A percentile compares a stretch with the other conserved stretches of the same genome.
Evolutionary conservation across 2,888 invertebrate species (phyloP).

Genomic region (Mesorhabditis sp.): DNA sequence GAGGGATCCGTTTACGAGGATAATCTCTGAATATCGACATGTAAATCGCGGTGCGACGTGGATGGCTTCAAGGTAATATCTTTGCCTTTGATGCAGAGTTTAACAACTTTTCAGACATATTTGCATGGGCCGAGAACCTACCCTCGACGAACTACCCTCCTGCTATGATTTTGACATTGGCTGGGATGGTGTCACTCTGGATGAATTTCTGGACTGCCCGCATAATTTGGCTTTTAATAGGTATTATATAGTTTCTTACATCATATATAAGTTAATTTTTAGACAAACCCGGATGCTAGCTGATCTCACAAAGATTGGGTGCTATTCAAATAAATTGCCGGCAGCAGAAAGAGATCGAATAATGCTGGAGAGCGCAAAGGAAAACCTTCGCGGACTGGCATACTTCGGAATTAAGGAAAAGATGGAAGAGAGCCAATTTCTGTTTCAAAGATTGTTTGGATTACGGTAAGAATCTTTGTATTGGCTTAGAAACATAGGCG

Average conservation of each 20-base stretch:
- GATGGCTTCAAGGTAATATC: conserved; percentile 31
- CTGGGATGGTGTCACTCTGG: conserved; percentile 76
- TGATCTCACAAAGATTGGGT: conserved; percentile 86
- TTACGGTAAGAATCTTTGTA: conserved; percentile 61
- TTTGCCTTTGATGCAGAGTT: background rate
- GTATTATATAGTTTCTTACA: conserved; percentile 10
- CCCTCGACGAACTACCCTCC: conserved; percentile 75
- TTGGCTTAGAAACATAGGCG: conserved; percentile 71
- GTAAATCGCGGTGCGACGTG: conserved; percentile 72
- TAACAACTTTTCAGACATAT: conserved; percentile 45
- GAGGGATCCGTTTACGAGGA: conserved; percentile 85
- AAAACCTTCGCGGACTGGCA: conserved; percentile 71
- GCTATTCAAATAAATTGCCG: conserved; percentile 67
- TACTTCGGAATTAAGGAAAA: conserved; percentile 94
- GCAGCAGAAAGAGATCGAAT: conserved; percentile 61
- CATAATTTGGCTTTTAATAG: conserved; percentile 91
- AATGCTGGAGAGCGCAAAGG: conserved; percentile 88
- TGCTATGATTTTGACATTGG: conserved; percentile 60
- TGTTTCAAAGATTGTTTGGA: conserved; percentile 89
- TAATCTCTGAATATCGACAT: conserved; percentile 92
- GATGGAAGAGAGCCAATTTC: conserved; percentile 69
- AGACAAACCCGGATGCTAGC: conserved; percentile 92
- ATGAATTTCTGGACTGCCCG: conserved; percentile 84
- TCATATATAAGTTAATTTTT: background rate
- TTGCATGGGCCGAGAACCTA: conserved; percentile 66